Evolutionary conservation across 2,797 vertebrate genomes (phyloP), one percentile per base, ranked within the genome.

Genomic region (Periparus ater): DNA sequence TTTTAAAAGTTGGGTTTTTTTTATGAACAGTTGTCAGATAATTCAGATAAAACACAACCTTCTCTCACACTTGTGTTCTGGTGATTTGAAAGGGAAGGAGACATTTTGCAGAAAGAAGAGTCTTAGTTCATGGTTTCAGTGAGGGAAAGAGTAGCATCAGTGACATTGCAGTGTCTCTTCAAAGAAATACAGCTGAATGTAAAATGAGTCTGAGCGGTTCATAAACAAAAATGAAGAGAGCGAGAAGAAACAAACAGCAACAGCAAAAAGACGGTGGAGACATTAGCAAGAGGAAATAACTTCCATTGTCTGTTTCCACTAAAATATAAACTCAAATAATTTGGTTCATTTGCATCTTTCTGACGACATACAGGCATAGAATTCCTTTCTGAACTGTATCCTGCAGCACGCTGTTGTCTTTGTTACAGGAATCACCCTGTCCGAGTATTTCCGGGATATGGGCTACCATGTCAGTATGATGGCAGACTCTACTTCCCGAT

Each of bases 381-480:
- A 68, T 78, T 79, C 55, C 67, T 45, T 29, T 74, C 21, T 85
- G 38, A 75, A 27, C 19, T 40, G 14, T 70, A 29, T 62, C 36
- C 29, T 87, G 72, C 34, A 74, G 34, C 57, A 12, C 0, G 0
- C 65, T 86, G 18, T 82, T 91, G 27, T 72, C 44, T 87, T 30
- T 93, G 40, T 88, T 90, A 16, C 92, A 99, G 99, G 99, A 44
- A 99, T 99, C 97, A 99, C 99, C 1, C 97, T 99, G 68, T 99
- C 99, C 0, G 99, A 99, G 93, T 99, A 99, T 97, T 99, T 99
- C 97, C 98, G 99, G 83, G 99, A 99, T 95, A 99, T 99, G 99
- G 99, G 99, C 65, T 99, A 99, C 95, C 98, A 99, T 3, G 99
- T 99, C 96, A 99, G 99, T 94, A 99, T 99, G 99, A 99, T 99